Evolutionary conservation across 2,113 vertebrate genomes (phyloP).

Genomic region (Dipodomys merriami): DNA sequence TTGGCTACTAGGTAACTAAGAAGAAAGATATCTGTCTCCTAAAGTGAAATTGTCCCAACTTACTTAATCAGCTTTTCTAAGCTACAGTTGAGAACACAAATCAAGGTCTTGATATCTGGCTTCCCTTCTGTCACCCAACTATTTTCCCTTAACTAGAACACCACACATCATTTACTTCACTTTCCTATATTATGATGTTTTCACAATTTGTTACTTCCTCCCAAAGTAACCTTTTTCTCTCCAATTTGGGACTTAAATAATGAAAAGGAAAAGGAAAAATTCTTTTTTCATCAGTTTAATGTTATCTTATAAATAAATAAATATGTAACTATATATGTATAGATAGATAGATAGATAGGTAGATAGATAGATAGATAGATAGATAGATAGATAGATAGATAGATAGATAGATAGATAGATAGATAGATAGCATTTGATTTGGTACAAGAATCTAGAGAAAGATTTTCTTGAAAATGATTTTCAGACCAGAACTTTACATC

Average conservation of each 20-base stretch:
- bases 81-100: not conserved
- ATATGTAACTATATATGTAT: no score
- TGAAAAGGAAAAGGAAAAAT: not conserved
- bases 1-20: not conserved
- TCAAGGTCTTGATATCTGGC: not conserved
- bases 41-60: not conserved
- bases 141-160: not conserved
- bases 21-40: not conserved
- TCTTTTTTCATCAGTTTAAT: conserved; percentile 1
- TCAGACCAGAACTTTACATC: not conserved
- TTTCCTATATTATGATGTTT: not conserved
- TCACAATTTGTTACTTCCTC: not conserved
- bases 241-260: not conserved
- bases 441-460: not conserved
- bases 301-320: no score
- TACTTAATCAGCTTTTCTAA: not conserved
- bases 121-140: not conserved
- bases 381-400: no score
- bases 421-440: not conserved
- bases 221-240: not conserved
- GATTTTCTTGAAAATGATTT: not conserved
- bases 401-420: no score
- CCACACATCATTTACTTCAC: not conserved
- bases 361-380: no score
- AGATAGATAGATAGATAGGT: no score